Conservation (phyloP, 2,113 vertebrate genomes). For the Amblyornis subalaris region DNA sequence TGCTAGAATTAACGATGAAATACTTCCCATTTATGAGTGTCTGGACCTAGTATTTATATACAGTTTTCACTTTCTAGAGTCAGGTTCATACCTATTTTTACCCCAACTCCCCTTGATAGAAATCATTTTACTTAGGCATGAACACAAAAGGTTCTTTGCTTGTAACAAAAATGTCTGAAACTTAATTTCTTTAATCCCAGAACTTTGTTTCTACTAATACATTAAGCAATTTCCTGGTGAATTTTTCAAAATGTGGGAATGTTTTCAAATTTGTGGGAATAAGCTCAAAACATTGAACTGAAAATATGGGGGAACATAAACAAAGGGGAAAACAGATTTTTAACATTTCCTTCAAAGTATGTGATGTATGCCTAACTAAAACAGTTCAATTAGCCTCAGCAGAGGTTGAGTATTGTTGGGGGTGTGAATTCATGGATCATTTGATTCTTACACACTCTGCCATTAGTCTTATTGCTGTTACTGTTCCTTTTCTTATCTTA, state of each 20-base stretch:
- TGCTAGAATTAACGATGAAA: neutral
- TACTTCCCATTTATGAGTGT: neutral
- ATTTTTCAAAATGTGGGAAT: neutral
- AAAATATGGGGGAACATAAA: neutral
- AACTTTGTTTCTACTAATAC: neutral
- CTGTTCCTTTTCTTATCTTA: neutral
- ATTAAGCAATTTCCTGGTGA: neutral
- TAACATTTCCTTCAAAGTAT: neutral
- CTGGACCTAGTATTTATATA: neutral
- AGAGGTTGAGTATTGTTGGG: neutral
- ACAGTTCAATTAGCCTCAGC: neutral
- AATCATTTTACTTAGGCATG: neutral
- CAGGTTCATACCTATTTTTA: neutral
- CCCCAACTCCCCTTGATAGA: neutral
- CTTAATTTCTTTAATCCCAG: neutral
- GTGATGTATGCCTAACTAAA: neutral
- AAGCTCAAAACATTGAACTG: neutral
- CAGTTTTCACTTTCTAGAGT: neutral
- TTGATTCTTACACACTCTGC: neutral
- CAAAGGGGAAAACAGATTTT: neutral
- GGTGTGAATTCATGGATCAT: accelerated
- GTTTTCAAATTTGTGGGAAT: neutral
- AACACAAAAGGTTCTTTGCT: neutral
- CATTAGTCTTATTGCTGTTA: neutral
- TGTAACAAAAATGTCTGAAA: neutral